phyloP scores from a whole-genome alignment of 2,797 vertebrate species.

The Rousettus madagascariensis region DNA sequence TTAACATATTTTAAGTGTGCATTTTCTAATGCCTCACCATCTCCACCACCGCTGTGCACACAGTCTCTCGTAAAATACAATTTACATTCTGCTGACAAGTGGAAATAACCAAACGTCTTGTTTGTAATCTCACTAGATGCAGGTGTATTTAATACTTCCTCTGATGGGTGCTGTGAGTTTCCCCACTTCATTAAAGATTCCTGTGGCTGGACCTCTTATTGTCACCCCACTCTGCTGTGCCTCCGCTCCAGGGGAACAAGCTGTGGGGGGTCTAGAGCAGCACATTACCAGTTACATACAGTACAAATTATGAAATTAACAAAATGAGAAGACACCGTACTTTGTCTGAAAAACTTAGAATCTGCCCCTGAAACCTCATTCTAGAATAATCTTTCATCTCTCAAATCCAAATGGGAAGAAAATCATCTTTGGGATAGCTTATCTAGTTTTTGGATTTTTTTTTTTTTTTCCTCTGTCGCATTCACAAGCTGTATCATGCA shows the following conservation, averaged over 20 bases:
- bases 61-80: not conserved
- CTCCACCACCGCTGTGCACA: not conserved
- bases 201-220: not conserved
- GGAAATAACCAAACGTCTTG: not conserved
- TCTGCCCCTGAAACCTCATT: not conserved
- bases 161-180: not conserved
- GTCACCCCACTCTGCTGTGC: not conserved
- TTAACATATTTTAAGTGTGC: not conserved
- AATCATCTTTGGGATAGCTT: constrained; percentile 6
- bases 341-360: not conserved
- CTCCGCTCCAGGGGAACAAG: not conserved
- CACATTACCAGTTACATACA: not conserved
- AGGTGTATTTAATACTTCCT: constrained; percentile 46
- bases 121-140: constrained; percentile 39
- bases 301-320: not conserved
- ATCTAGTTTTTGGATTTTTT: not conserved
- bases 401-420: not conserved
- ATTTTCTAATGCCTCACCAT: not conserved
- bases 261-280: not conserved
- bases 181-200: constrained; percentile 10
- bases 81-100: constrained; percentile 44
- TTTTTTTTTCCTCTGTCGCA: constrained; percentile 51
- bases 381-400: not conserved
- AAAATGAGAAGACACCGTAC: not conserved
- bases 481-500: constrained; percentile 77